Conservation (phyloP, 2,888 invertebrate species). For the Agrochola lota region DNA sequence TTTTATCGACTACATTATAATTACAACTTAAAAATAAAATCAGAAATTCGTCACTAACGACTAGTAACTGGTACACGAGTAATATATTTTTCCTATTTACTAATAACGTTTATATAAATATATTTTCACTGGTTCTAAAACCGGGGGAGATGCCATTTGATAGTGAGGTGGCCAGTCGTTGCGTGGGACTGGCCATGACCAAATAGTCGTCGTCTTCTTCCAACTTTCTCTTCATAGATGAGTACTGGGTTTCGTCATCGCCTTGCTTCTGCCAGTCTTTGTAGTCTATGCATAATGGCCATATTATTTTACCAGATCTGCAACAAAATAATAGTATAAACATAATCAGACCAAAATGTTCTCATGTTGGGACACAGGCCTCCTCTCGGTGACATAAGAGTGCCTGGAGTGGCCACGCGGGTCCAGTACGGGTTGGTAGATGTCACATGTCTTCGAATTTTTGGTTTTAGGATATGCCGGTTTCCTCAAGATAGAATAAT, state of each 20-base stretch:
- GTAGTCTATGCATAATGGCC: slow-evolving; percentile 89
- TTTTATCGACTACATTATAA: neutral
- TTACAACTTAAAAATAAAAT: slow-evolving; percentile 14
- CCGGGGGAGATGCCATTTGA: slow-evolving; percentile 85
- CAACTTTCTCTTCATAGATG: slow-evolving; percentile 81
- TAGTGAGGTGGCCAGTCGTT: slow-evolving; percentile 78
- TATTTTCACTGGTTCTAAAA: slow-evolving; percentile 83
- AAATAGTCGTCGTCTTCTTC: slow-evolving; percentile 88
- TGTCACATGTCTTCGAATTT: neutral
- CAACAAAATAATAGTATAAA: slow-evolving; percentile 35
- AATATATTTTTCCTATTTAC: slow-evolving; percentile 19
- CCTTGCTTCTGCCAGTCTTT: slow-evolving; percentile 85
- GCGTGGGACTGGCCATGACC: slow-evolving; percentile 78
- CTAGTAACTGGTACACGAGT: neutral
- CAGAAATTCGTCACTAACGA: slow-evolving; percentile 12
- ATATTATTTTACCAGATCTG: slow-evolving; percentile 89
- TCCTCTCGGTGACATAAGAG: neutral
- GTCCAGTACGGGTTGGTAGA: neutral
- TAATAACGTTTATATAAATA: slow-evolving; percentile 63
- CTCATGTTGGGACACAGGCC: neutral
- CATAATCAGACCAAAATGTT: neutral
- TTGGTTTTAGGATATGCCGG: neutral
- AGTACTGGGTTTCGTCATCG: slow-evolving; percentile 83
- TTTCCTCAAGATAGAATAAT: too few relatives aligned
- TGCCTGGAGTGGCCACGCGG: neutral